Conservation (phyloP, 92 coral and sea anemone species). For the Metridium senile region DNA sequence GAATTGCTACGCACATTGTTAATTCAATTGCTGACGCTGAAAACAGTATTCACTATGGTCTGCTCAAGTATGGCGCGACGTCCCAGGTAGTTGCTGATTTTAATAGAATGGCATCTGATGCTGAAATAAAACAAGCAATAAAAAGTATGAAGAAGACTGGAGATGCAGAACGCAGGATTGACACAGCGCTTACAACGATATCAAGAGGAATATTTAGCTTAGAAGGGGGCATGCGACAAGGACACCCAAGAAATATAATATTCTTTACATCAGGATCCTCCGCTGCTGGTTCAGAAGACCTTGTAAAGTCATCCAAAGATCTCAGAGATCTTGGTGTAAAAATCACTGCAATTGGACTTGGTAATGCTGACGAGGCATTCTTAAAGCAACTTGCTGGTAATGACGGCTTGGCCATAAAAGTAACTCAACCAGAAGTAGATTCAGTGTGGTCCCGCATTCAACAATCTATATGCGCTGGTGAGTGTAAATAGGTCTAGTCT, state of each 20-base stretch:
- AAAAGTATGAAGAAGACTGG: slow-evolving; percentile 28
- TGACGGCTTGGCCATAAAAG: slow-evolving; percentile 38
- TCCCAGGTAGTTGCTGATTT: slow-evolving; percentile 39
- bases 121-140: slow-evolving; percentile 10
- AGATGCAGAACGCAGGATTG: slow-evolving; percentile 38
- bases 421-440: slow-evolving; percentile 41
- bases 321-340: slow-evolving; percentile 59
- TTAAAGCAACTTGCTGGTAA: slow-evolving; percentile 52
- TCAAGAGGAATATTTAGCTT: slow-evolving; percentile 52
- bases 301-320: slow-evolving; percentile 41
- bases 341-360: slow-evolving; percentile 63
- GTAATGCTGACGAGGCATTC: slow-evolving; percentile 48
- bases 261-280: slow-evolving; percentile 56
- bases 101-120: slow-evolving; percentile 31
- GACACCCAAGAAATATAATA: slow-evolving; percentile 44
- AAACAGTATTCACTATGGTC: slow-evolving; percentile 52
- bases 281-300: slow-evolving; percentile 39
- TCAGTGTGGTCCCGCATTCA: slow-evolving; percentile 28
- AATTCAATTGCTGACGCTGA: slow-evolving; percentile 52
- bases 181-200: slow-evolving; percentile 38
- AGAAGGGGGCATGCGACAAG: slow-evolving; percentile 62
- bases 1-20: slow-evolving; percentile 34
- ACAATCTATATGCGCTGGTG: slow-evolving; percentile 41
- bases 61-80: slow-evolving; percentile 39
- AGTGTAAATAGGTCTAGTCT: no score